These are phyloP conservation scores for Holotrichia oblita DNA, from an alignment of 1,140 invertebrate genomes.

Conservation along the genomic window DNA sequence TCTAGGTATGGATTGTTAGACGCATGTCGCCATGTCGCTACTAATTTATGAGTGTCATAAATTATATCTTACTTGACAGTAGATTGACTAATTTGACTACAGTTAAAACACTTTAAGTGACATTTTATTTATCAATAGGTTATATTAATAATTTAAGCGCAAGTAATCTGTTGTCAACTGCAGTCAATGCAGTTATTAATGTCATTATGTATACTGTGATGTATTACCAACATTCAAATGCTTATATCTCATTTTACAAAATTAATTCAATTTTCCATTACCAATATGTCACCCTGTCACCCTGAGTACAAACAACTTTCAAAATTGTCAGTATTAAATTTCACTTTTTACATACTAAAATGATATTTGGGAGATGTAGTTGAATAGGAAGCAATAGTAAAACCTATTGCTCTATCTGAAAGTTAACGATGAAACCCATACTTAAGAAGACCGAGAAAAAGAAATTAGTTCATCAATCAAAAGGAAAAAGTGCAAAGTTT, in stretches of 20 bases:
- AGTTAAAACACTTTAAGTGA: no score
- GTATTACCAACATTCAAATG: no score
- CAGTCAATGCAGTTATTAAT: no score
- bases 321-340: neutral
- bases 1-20: no score
- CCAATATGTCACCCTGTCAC: neutral
- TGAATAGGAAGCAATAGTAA: neutral
- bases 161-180: no score
- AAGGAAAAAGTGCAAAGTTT: constrained; percentile 74
- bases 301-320: neutral
- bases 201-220: neutral
- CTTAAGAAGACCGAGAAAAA: neutral
- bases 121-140: no score
- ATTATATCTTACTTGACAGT: no score
- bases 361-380: neutral
- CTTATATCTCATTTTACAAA: no score
- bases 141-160: no score
- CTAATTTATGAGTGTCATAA: no score
- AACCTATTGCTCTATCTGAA: neutral
- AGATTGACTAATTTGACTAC: no score
- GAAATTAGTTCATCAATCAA: neutral
- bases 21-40: no score
- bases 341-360: neutral
- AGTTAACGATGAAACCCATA: neutral
- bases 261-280: neutral